Evolutionary conservation across 2,888 invertebrate species (phyloP).

Genomic region (Watsonalla cultraria): DNA sequence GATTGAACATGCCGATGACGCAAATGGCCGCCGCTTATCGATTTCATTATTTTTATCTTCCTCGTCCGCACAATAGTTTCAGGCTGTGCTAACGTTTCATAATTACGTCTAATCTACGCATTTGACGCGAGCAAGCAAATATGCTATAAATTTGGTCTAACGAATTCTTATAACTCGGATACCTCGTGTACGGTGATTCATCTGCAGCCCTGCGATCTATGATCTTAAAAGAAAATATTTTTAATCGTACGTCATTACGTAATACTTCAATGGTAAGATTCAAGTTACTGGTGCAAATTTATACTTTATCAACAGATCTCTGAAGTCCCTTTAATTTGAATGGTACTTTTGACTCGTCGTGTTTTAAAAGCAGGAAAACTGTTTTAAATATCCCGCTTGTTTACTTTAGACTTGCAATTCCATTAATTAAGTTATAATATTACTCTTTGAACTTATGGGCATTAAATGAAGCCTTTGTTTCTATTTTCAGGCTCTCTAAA

Average conservation of each 20-base stretch:
- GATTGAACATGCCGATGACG: slow-evolving; percentile 62
- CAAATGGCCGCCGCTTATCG: slow-evolving; percentile 57
- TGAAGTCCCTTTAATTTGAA: slow-evolving; percentile 2
- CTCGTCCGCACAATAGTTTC: slow-evolving; percentile 20
- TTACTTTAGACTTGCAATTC: slow-evolving; percentile 12
- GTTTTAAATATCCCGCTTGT: slow-evolving; percentile 21
- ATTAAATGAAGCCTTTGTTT: neutral
- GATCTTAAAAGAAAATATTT: no score
- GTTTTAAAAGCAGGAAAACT: slow-evolving; percentile 26
- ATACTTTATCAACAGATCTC: no score
- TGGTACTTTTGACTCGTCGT: slow-evolving; percentile 8
- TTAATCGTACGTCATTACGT: no score
- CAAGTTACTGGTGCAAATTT: no score
- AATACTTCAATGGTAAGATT: no score
- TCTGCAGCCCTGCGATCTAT: slow-evolving; percentile 3
- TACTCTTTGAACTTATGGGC: neutral
- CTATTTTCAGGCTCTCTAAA: neutral
- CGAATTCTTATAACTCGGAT: neutral
- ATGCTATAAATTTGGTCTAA: neutral
- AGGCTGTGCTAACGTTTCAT: slow-evolving; percentile 21
- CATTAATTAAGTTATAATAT: slow-evolving; percentile 11
- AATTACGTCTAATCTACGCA: slow-evolving; percentile 17
- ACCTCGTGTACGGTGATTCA: neutral
- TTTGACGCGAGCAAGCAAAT: slow-evolving; percentile 6
- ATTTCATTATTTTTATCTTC: slow-evolving; percentile 63